phyloP scores from a whole-genome alignment of 2,888 invertebrate genomes.

The Hydriomena furcata region DNA sequence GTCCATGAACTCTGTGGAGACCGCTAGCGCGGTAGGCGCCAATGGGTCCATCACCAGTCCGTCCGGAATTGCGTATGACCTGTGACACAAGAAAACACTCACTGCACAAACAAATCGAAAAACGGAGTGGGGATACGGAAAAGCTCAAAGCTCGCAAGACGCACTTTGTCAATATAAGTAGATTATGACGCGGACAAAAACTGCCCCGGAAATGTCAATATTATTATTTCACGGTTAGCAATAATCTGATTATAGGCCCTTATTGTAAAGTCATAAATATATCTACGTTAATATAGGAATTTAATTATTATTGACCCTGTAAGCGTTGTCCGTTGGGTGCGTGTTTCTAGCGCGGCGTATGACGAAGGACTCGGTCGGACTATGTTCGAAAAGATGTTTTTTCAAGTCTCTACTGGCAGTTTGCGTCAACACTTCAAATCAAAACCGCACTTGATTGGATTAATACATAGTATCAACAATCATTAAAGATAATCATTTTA shows the following conservation, averaged over 20 bases:
- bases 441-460: constrained; percentile 9
- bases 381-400: constrained; percentile 35
- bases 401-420: constrained; percentile 1
- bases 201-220: too few relatives aligned
- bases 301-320: constrained; percentile 30
- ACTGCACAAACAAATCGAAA: constrained; percentile 13
- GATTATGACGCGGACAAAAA: background rate
- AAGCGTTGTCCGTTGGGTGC: constrained; percentile 33
- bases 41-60: constrained; percentile 78
- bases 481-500: constrained; percentile 2
- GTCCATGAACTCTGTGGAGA: constrained; percentile 75
- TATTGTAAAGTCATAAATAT: constrained; percentile 12
- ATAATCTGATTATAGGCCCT: too few relatives aligned
- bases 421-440: constrained; percentile 17
- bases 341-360: constrained; percentile 48
- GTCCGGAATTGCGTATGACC: constrained; percentile 77
- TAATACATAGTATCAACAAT: background rate
- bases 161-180: background rate
- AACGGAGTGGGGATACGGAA: constrained; percentile 14
- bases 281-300: constrained; percentile 23
- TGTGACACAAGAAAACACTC: constrained; percentile 40
- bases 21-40: constrained; percentile 72
- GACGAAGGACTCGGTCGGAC: constrained; percentile 44
- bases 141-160: constrained; percentile 10
- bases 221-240: too few relatives aligned